Conservation (phyloP, 2,797 vertebrate species). For the Leptodactylus fallax region DNA sequence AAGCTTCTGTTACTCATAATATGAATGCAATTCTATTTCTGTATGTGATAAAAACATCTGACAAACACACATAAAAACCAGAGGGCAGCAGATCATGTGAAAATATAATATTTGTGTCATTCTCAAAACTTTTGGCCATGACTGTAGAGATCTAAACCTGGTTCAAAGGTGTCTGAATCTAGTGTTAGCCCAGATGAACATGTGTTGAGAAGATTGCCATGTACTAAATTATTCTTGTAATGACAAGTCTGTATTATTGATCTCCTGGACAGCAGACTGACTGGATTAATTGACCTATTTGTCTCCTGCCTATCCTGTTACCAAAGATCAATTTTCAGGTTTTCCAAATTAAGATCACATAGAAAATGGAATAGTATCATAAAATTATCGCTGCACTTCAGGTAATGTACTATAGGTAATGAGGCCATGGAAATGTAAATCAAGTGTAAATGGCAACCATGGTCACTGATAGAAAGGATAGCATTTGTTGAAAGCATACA, state of each 20-base stretch:
- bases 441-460: neutral
- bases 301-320: conserved; percentile 40
- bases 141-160: neutral
- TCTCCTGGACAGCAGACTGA: conserved; percentile 46
- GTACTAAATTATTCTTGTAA: conserved; percentile 51
- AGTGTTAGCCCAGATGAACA: neutral
- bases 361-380: conserved; percentile 25
- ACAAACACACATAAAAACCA: too few relatives aligned
- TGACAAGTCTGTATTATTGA: conserved; percentile 51
- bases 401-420: conserved; percentile 23
- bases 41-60: too few relatives aligned
- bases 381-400: conserved; percentile 34
- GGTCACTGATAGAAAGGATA: neutral
- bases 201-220: conserved; percentile 1
- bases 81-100: too few relatives aligned
- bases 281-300: conserved; percentile 53
- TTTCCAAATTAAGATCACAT: conserved; percentile 33
- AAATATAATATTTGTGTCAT: too few relatives aligned
- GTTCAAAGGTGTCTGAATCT: neutral
- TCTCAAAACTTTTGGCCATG: too few relatives aligned
- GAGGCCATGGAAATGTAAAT: conserved; percentile 1
- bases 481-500: neutral
- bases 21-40: too few relatives aligned
- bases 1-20: too few relatives aligned
- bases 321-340: conserved; percentile 43